phyloP scores from a whole-genome alignment of 2,113 vertebrate genomes.

The Strigops habroptila region DNA sequence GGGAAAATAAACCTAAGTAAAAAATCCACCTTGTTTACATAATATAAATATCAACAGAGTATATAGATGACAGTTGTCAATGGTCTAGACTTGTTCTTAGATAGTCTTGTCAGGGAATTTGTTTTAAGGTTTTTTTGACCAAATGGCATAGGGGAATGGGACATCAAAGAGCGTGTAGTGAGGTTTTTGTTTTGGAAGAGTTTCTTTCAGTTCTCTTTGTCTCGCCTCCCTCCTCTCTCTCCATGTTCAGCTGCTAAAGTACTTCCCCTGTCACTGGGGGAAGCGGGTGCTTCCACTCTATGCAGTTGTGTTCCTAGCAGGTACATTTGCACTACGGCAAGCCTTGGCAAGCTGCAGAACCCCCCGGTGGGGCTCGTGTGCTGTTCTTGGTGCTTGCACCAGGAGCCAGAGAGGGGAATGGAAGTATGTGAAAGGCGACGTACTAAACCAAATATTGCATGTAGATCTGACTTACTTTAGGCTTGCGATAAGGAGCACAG shows the following conservation, averaged over 20 bases:
- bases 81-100: constrained; percentile 56
- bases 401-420: not conserved
- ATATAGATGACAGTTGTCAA: constrained; percentile 16
- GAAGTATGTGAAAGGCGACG: not conserved
- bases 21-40: constrained; percentile 35
- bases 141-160: constrained; percentile 57
- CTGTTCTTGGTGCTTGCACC: not conserved
- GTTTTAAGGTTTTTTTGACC: constrained; percentile 71
- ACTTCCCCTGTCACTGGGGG: constrained; percentile 4
- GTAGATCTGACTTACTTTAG: not conserved
- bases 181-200: not conserved
- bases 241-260: constrained; percentile 9
- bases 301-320: constrained; percentile 35
- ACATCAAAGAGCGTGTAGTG: not conserved
- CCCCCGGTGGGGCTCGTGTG: not conserved
- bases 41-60: constrained; percentile 40
- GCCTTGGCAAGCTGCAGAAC: not conserved
- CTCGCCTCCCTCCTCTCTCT: not conserved
- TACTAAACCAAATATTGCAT: not conserved
- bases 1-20: not conserved
- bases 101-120: constrained; percentile 63
- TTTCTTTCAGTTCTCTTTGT: not conserved
- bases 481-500: not conserved
- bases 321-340: not conserved
- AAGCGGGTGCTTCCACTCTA: constrained; percentile 19